Conservation (phyloP, 2,113 vertebrate genomes). For the Lathamus discolor region DNA sequence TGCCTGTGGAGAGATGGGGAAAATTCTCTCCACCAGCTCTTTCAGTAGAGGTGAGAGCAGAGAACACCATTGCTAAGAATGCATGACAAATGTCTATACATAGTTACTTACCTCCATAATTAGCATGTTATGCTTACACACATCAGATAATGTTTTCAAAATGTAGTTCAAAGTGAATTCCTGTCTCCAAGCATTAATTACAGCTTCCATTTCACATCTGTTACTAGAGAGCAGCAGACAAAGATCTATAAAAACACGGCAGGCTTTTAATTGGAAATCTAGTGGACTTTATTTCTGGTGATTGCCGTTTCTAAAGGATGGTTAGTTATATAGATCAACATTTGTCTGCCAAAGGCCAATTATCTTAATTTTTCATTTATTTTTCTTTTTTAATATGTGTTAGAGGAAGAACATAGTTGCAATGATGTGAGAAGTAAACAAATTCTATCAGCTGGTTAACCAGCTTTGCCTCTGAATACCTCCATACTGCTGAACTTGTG, state of each 20-base stretch:
- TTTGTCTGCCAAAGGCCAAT: background rate
- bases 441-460: background rate
- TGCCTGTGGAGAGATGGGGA: background rate
- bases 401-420: background rate
- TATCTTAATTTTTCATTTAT: background rate
- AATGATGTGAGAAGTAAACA: background rate
- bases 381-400: background rate
- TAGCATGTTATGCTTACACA: background rate
- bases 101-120: slow-evolving; percentile 14
- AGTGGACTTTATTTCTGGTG: slow-evolving; percentile 26
- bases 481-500: background rate
- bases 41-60: background rate
- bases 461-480: background rate
- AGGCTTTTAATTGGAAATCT: slow-evolving; percentile 51
- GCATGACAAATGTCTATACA: background rate
- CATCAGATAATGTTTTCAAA: slow-evolving; percentile 50
- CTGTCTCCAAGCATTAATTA: slow-evolving; percentile 59
- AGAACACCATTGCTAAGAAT: background rate
- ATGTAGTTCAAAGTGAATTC: slow-evolving; percentile 27
- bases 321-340: slow-evolving; percentile 17
- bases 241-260: slow-evolving; percentile 56
- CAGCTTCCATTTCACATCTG: slow-evolving; percentile 52
- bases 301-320: background rate
- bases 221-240: slow-evolving; percentile 52
- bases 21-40: background rate